Conservation (phyloP, 2,888 invertebrate species). For the Mesorhabditis sp. region DNA sequence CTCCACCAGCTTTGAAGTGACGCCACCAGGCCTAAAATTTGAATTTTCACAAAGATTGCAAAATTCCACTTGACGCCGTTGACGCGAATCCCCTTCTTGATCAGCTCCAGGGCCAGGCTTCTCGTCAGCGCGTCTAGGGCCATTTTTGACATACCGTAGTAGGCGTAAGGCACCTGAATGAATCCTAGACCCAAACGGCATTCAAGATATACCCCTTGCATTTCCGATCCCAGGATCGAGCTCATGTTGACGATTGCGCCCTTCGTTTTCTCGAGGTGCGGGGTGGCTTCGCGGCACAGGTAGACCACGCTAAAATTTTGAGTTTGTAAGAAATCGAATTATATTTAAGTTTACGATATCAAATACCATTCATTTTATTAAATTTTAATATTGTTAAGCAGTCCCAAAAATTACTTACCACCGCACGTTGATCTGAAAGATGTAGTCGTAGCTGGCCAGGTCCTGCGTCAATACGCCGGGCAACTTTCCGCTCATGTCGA, state of each 20-base stretch:
- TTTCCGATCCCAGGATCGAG: not conserved
- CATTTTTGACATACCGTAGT: not conserved
- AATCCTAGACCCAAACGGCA: not conserved
- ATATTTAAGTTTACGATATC: too few relatives aligned
- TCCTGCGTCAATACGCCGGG: not conserved
- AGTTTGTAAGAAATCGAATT: not conserved
- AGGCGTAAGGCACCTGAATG: not conserved
- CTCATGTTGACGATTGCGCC: not conserved
- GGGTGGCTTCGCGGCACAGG: not conserved
- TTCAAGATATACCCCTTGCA: not conserved
- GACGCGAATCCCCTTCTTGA: not conserved
- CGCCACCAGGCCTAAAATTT: not conserved
- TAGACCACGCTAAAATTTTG: not conserved
- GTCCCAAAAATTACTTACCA: not conserved
- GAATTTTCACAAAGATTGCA: too few relatives aligned
- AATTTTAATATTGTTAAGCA: not conserved
- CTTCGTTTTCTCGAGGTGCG: not conserved
- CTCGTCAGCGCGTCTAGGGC: not conserved
- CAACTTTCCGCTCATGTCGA: not conserved
- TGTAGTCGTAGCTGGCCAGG: not conserved
- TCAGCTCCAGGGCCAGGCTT: not conserved
- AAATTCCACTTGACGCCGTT: not conserved
- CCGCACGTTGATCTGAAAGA: not conserved
- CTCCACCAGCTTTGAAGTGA: too few relatives aligned
- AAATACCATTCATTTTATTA: too few relatives aligned